Conservation (phyloP, 1,140 invertebrate genomes). For the Drepana arcuata region DNA sequence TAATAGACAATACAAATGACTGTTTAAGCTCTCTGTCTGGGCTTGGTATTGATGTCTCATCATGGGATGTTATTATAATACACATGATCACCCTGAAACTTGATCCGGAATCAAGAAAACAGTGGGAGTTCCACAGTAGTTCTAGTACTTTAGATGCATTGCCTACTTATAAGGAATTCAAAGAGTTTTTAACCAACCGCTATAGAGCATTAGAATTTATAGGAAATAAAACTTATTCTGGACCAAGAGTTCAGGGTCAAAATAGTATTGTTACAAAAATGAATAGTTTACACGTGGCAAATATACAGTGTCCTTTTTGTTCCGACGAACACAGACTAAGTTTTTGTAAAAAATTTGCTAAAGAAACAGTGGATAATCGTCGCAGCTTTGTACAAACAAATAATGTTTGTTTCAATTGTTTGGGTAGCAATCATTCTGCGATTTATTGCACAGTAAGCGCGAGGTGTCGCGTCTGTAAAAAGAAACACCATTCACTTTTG, state of each 20-base stretch:
- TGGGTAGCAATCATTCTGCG: conserved; percentile 1
- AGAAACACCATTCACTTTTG: conserved; percentile 7
- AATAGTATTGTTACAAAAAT: background rate
- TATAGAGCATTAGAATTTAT: conserved; percentile 19
- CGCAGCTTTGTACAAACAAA: conserved; percentile 11
- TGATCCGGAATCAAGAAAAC: conserved; percentile 20
- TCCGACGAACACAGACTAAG: conserved; percentile 16
- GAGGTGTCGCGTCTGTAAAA: conserved; percentile 4
- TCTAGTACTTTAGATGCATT: conserved; percentile 11
- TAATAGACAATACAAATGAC: background rate
- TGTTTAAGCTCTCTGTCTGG: background rate
- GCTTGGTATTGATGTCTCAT: background rate
- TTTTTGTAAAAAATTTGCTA: conserved; percentile 19
- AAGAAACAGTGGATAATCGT: conserved; percentile 1
- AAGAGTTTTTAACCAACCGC: conserved; percentile 14
- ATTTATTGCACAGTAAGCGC: conserved; percentile 2
- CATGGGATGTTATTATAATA: conserved; percentile 2
- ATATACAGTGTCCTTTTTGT: conserved; percentile 9
- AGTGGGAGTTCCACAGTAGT: conserved; percentile 16
- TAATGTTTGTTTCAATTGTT: conserved; percentile 14
- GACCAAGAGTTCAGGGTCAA: too few relatives aligned
- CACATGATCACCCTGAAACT: conserved; percentile 20
- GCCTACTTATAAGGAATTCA: conserved; percentile 14
- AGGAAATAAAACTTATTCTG: conserved; percentile 7
- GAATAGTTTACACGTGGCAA: conserved; percentile 4